A percentile compares a stretch with the other conserved stretches of the same genome.
phyloP scores from a whole-genome alignment of 1,140 invertebrate genomes.

The Aphelenchoides fujianensis region DNA sequence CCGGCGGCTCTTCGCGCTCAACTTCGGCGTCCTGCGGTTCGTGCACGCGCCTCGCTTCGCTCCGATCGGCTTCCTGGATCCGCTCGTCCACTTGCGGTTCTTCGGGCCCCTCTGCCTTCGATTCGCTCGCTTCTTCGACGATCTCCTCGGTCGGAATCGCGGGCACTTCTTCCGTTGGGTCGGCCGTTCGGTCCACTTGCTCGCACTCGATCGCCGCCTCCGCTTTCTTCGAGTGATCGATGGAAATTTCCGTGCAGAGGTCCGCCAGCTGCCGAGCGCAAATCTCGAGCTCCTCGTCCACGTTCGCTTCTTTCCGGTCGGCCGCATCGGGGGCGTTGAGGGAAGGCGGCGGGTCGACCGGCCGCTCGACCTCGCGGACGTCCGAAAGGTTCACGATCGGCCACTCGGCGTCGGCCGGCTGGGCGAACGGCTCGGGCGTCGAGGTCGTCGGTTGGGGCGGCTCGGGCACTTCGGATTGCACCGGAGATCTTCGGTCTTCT shows the following conservation, averaged over 20 bases:
- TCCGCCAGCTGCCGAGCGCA: background rate
- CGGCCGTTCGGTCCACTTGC: background rate
- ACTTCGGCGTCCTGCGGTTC: no score
- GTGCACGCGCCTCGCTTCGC: no score
- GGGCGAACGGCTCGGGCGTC: no score
- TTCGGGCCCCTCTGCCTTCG: no score
- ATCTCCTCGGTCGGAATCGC: background rate
- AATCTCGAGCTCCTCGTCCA: background rate
- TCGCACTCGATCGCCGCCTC: background rate
- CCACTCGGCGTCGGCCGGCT: background rate
- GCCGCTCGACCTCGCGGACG: background rate
- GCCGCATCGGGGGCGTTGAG: background rate
- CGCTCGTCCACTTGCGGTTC: no score
- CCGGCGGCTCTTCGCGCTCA: no score
- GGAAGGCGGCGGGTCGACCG: background rate
- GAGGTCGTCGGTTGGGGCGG: no score
- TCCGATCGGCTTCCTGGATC: no score
- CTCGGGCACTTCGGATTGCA: no score
- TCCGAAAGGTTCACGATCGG: background rate
- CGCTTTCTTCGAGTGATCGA: background rate
- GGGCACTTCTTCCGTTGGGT: background rate
- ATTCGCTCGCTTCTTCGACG: no score
- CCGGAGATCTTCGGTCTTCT: no score
- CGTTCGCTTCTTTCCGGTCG: background rate
- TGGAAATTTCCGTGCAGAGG: background rate